Conservation (phyloP, 2,113 vertebrate species). For the Ibidorhyncha struthersii region DNA sequence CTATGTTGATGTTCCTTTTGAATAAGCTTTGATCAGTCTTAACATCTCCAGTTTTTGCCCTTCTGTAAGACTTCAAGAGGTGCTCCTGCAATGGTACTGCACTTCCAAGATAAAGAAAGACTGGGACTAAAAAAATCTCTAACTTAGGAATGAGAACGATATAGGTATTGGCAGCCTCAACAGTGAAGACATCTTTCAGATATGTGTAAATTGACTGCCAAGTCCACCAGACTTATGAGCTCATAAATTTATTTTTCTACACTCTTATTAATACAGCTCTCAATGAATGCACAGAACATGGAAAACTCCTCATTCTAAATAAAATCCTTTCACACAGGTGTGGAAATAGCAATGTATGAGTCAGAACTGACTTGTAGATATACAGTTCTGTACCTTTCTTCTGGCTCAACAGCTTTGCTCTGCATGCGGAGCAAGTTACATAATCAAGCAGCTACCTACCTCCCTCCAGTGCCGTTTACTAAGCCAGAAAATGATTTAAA, state of each 20-base stretch:
- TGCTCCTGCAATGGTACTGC: background rate
- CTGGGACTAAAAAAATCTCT: background rate
- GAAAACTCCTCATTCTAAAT: background rate
- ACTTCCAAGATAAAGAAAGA: background rate
- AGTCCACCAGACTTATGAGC: background rate
- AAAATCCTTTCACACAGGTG: background rate
- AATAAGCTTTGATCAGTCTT: background rate
- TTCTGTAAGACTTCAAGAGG: background rate
- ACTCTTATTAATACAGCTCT: background rate
- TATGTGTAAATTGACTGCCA: fast-evolving
- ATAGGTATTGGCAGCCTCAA: background rate
- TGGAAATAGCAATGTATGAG: background rate
- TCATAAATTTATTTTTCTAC: background rate
- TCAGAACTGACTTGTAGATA: background rate
- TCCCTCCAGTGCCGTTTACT: background rate
- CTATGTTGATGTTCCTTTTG: background rate
- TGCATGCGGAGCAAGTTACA: background rate
- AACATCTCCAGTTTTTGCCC: background rate
- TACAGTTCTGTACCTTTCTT: background rate
- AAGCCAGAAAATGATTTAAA: background rate
- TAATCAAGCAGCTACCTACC: background rate
- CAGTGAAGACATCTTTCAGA: background rate
- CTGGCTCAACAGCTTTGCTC: background rate
- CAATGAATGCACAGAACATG: background rate
- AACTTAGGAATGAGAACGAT: background rate